Evolutionary conservation across 1,140 invertebrate species (phyloP).

Genomic region (Phymastichus coffea): DNA sequence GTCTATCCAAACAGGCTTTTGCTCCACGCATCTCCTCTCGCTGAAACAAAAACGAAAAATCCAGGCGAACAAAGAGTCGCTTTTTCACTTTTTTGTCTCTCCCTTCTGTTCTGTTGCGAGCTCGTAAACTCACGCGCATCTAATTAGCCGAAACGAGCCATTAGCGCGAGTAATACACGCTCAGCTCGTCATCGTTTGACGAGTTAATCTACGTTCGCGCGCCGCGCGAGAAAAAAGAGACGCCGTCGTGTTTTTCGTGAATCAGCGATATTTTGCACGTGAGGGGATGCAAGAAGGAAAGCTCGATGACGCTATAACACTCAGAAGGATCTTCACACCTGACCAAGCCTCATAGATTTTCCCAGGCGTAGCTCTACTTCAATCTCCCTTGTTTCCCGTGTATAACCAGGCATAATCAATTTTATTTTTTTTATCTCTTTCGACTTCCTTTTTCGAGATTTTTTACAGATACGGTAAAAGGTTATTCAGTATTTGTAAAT

Average conservation of each 20-base stretch:
- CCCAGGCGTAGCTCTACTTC: background rate
- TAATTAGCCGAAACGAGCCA: conserved; percentile 54
- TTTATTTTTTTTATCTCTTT: too few relatives aligned
- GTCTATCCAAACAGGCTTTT: conserved; percentile 1
- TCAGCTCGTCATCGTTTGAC: conserved; percentile 46
- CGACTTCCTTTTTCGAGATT: too few relatives aligned
- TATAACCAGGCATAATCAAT: conserved; percentile 15
- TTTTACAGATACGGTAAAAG: too few relatives aligned
- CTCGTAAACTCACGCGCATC: conserved; percentile 22
- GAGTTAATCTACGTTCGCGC: conserved; percentile 45
- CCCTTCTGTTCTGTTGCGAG: too few relatives aligned
- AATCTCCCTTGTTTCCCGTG: too few relatives aligned
- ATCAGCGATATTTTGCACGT: conserved; percentile 46
- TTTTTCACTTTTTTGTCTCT: too few relatives aligned
- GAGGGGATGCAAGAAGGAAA: conserved; percentile 39
- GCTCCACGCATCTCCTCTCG: background rate
- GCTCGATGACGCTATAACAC: conserved; percentile 30
- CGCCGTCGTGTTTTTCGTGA: conserved; percentile 43
- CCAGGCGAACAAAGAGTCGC: background rate
- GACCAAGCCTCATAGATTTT: background rate
- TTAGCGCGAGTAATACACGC: conserved; percentile 45
- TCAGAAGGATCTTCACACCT: conserved; percentile 15
- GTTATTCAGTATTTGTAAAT: too few relatives aligned
- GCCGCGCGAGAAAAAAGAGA: conserved; percentile 1
- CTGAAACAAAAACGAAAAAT: too few relatives aligned